These are phyloP conservation scores for Musca domestica DNA, from an alignment of 1,140 invertebrate genomes.

Conservation along the genomic window DNA sequence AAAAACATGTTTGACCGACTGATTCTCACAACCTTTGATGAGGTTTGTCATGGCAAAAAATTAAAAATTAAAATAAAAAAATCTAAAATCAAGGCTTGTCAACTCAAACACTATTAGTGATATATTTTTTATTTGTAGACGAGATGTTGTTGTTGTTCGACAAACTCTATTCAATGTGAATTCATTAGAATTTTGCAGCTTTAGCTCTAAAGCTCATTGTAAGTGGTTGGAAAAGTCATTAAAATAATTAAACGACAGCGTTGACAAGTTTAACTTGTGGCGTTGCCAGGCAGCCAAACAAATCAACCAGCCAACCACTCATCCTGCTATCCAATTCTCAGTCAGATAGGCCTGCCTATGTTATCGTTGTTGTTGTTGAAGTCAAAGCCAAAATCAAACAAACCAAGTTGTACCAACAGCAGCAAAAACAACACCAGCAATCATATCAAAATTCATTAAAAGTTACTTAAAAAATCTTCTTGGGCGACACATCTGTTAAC, in stretches of 20 bases:
- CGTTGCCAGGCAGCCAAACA: background rate
- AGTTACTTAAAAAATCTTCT: conserved; percentile 19
- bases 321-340: too few species aligned
- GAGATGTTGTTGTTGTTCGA: too few species aligned
- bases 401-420: too few species aligned
- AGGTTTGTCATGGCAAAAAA: too few species aligned
- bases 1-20: too few species aligned
- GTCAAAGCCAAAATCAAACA: too few species aligned
- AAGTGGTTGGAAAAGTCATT: conserved; percentile 12
- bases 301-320: background rate
- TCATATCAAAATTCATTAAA: conserved; percentile 11
- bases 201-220: background rate
- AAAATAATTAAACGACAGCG: conserved; percentile 2
- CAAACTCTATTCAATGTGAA: background rate
- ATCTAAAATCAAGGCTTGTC: too few species aligned
- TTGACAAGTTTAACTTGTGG: background rate
- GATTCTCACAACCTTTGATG: too few species aligned
- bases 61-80: too few species aligned
- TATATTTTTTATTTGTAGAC: too few species aligned
- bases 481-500: conserved; percentile 6
- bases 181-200: background rate
- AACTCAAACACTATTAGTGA: too few species aligned
- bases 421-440: too few species aligned
- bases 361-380: background rate
- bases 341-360: background rate